These are phyloP conservation scores for Chelmon rostratus DNA, from an alignment of 2,797 vertebrate genomes.

Conservation along the genomic window DNA sequence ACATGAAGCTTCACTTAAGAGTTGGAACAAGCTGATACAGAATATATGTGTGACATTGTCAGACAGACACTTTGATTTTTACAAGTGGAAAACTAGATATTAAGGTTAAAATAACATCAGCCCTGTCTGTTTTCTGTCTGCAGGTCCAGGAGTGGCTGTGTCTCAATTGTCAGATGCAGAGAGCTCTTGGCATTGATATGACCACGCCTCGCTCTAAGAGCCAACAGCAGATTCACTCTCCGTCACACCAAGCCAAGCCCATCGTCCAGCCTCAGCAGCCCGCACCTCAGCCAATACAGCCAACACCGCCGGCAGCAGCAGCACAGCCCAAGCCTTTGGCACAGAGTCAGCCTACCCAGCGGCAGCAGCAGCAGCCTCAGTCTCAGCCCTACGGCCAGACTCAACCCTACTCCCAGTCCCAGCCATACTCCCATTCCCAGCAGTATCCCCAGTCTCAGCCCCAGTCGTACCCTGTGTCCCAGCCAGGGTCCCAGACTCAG, in stretches of 20 bases:
- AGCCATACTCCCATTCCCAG: slow-evolving; percentile 68
- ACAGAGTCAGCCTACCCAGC: slow-evolving; percentile 70
- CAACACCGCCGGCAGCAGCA: slow-evolving; percentile 67
- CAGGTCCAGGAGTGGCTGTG: slow-evolving; percentile 99
- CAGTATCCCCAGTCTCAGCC: slow-evolving; percentile 65
- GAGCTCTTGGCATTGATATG: slow-evolving; percentile 99
- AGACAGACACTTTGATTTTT: not conserved
- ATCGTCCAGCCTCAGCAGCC: slow-evolving; percentile 81
- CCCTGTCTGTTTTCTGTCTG: slow-evolving; percentile 40
- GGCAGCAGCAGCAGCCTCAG: slow-evolving; percentile 72
- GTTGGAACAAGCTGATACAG: not conserved
- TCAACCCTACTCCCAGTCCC: slow-evolving; percentile 58
- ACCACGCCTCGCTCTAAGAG: slow-evolving; percentile 97
- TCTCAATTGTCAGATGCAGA: slow-evolving; percentile 99
- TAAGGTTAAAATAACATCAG: slow-evolving; percentile 13
- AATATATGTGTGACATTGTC: not conserved
- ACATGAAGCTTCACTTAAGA: not conserved
- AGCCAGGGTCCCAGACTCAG: slow-evolving; percentile 72
- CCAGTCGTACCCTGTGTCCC: slow-evolving; percentile 55
- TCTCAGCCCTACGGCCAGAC: slow-evolving; percentile 63
- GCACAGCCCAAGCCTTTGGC: slow-evolving; percentile 73
- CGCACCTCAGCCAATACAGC: slow-evolving; percentile 73
- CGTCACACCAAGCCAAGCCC: slow-evolving; percentile 93
- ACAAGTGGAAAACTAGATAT: not conserved
- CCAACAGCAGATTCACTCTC: slow-evolving; percentile 96